Evolutionary conservation across 2,113 vertebrate genomes (phyloP), one percentile per base, ranked within the genome.

Genomic region (Chinchilla lanigera): DNA sequence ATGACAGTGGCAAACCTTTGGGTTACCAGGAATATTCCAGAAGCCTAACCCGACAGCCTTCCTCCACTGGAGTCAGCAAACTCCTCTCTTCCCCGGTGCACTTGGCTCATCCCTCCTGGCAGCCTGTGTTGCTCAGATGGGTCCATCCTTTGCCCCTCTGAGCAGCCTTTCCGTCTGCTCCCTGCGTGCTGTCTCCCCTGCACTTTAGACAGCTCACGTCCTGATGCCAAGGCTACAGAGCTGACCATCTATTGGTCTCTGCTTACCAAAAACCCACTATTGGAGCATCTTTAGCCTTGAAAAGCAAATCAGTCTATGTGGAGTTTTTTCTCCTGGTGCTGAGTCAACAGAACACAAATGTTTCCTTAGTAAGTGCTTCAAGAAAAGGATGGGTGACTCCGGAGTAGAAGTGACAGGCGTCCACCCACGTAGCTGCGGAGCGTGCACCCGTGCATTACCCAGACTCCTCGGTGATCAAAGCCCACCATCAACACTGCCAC

Each of bases 321-420:
- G 69, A 60, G 47, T 69, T 80, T 71, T 71, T 78, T 56, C 73
- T 73, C 30, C 60, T 54, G 41, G n/a, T 75, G 90, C 69, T 85
- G 61, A 94, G n/a, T 93, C 61, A 65, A 47, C 20, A 16, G 69
- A 92, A 84, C 83, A 5, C 50, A 87, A 96, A 85, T 19, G 0
- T 44, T 78, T 75, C 89, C 50, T n/a, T 92, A 69, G 69, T 75
- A 75, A 84, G 33, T 22, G 33, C 28, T 50, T 54, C 24, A 16
- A 41, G 50, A n/a, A 69, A 84, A 73, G 26, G 44, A 4, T 12
- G 14, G 47, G 16, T 50, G 35, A 50, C 16, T 56, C 38, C 61
- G 41, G 24, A 89, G 41, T 2, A 30, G 44, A 86, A 38, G 28
- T 0, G 20, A n/a, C 77, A 54, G 10, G 0, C 19, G 10, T 2